A percentile compares a stretch with the other conserved stretches of the same genome.
Evolutionary conservation across 2,797 vertebrate genomes (phyloP).

Genomic region (Chanos chanos): DNA sequence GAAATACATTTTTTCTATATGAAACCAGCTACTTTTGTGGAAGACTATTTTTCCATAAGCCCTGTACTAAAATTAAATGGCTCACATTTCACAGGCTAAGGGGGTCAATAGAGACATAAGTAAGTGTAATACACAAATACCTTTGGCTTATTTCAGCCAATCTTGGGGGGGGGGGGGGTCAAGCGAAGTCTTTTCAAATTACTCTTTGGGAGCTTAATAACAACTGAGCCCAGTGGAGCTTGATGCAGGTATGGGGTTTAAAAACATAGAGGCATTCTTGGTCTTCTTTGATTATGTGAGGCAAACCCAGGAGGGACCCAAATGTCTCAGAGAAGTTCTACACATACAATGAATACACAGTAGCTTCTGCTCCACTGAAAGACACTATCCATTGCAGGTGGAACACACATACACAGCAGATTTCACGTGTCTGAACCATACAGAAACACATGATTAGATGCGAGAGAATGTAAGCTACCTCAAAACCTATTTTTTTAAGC

Average conservation of each 20-base stretch:
- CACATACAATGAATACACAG: no score
- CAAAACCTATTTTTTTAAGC: conserved; percentile 64
- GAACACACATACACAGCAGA: conserved; percentile 25
- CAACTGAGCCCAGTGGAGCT: no score
- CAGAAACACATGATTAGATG: conserved; percentile 51
- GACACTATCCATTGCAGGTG: conserved; percentile 58
- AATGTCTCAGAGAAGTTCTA: no score
- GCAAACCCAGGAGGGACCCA: no score
- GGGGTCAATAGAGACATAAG: conserved; percentile 69
- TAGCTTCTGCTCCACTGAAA: no score
- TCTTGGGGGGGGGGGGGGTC: conserved; percentile 36
- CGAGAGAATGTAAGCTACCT: conserved; percentile 43
- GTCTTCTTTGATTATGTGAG: no score
- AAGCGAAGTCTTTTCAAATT: no score
- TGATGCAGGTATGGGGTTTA: no score
- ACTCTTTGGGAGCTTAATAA: no score
- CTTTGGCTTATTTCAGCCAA: conserved; percentile 72
- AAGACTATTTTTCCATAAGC: conserved; percentile 64
- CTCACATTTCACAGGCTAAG: conserved; percentile 51
- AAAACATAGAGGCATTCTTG: no score
- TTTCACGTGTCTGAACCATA: conserved; percentile 50
- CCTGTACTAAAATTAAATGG: conserved; percentile 61
- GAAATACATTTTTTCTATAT: no score
- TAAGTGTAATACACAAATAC: conserved; percentile 74
- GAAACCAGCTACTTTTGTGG: no score